Base-by-base conservation (phyloP, 1,140 invertebrate genomes). In the Drosophila quadrilineata region DNA sequence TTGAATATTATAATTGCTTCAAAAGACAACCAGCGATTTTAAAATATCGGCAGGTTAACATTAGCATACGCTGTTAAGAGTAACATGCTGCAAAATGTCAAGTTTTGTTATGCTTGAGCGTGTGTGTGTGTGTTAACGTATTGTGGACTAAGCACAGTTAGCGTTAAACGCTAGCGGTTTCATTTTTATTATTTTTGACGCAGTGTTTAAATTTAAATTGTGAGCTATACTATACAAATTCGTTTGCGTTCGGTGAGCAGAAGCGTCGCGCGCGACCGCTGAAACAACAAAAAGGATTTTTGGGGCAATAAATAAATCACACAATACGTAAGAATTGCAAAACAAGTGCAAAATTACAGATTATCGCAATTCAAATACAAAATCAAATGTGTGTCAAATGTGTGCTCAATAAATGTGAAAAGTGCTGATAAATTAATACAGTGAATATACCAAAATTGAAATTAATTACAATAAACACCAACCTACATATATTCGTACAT, bases 401-500 rank as follows among this genome's bases (percentile, higher is more conserved):
- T 52, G 58, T n/a, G n/a, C 9, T 36, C 14, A 62, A 60, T 41
- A 28, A 54, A 26, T 54, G 36, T 43, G 24, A 22, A 38, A 68
- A 50, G 46, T 63, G 50, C 10, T 14, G 9, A 22, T 16, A 50
- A 67, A 28, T 54, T 36, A 59, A 41, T 24, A 1, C 22, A 33
- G 6, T 31, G 38, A 21, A 40, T 49, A 6, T 29, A 36, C 10
- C 38, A 28, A 35, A 57, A n/a, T n/a, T n/a, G n/a, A n/a, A n/a
- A n/a, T n/a, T 38, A 62, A 50, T 63, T 70, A 64, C 49, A 33
- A 69, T 65, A 70, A 43, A 40, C n/a, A n/a, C n/a, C n/a, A n/a
- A n/a, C n/a, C n/a, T n/a, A 56, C 62, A 74, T 62, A 66, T 38
- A 40, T 38, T n/a, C n/a, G n/a, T n/a, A n/a, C n/a, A n/a, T 67